Conservation (phyloP, 2,888 invertebrate genomes). For the Pyrgus malvae region DNA sequence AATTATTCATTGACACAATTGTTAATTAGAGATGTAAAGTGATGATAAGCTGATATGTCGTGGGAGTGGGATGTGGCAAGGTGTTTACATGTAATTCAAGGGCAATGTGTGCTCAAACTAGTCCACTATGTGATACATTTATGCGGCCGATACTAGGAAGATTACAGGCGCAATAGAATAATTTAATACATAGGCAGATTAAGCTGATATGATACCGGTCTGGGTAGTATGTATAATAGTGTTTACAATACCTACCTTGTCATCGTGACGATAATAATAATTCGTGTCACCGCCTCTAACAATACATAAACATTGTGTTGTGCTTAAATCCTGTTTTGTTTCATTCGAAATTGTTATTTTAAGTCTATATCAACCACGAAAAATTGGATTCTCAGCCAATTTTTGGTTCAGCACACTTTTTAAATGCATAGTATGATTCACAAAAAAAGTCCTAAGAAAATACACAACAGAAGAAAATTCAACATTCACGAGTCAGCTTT, state of each 20-base stretch:
- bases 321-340: not conserved
- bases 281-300: not conserved
- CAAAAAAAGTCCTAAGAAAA: too few relatives aligned
- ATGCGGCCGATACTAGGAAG: slow-evolving; percentile 33
- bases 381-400: too few relatives aligned
- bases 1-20: slow-evolving; percentile 56
- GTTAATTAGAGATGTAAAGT: slow-evolving; percentile 50
- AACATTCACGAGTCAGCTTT: too few relatives aligned
- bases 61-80: slow-evolving; percentile 65
- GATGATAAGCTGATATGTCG: slow-evolving; percentile 56
- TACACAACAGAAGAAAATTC: too few relatives aligned
- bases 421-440: too few relatives aligned
- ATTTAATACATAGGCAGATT: slow-evolving; percentile 16
- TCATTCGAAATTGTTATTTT: too few relatives aligned
- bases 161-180: slow-evolving; percentile 30
- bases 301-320: not conserved
- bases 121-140: slow-evolving; percentile 48
- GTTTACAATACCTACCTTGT: slow-evolving; percentile 1
- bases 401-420: too few relatives aligned
- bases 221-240: slow-evolving; percentile 3
- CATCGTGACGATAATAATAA: not conserved
- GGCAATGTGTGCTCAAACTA: slow-evolving; percentile 59
- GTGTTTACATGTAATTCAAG: slow-evolving; percentile 61
- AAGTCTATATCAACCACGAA: too few relatives aligned
- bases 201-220: slow-evolving; percentile 14